These are phyloP conservation scores for Nasonia giraulti DNA, from an alignment of 1,140 invertebrate species.

Conservation along the genomic window DNA sequence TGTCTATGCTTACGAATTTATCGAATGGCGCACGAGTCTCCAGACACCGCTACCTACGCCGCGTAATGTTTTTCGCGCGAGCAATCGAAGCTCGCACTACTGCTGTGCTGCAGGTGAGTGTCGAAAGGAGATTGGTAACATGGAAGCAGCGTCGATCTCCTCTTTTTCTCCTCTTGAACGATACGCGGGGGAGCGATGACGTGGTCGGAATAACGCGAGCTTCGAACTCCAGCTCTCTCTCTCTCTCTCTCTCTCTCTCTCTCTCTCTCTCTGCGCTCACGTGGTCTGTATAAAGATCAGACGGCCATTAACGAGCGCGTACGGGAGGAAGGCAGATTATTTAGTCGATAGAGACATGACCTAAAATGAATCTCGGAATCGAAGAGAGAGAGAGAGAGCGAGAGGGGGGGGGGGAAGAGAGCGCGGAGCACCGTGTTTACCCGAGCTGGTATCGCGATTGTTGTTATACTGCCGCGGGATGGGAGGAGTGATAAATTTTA, in stretches of 20 bases:
- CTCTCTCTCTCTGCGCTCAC: neutral
- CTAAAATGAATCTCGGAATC: neutral
- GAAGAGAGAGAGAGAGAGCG: neutral
- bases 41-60: neutral
- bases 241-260: too few species aligned
- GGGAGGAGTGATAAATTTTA: neutral
- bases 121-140: neutral
- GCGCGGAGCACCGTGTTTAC: too few species aligned
- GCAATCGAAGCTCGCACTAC: neutral
- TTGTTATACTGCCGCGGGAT: neutral
- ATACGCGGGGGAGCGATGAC: constrained; percentile 35
- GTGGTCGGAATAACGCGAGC: constrained; percentile 4
- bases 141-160: neutral
- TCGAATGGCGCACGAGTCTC: too few species aligned
- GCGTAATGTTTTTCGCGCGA: neutral
- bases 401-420: too few species aligned
- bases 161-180: neutral
- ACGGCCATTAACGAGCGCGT: neutral
- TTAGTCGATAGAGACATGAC: neutral
- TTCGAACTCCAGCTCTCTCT: neutral
- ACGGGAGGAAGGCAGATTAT: neutral
- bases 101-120: neutral
- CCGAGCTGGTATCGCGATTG: neutral
- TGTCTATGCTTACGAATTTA: too few species aligned
- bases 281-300: constrained; percentile 3